phyloP scores from a whole-genome alignment of 2,113 vertebrate species.

The Dolichotis patagonum region DNA sequence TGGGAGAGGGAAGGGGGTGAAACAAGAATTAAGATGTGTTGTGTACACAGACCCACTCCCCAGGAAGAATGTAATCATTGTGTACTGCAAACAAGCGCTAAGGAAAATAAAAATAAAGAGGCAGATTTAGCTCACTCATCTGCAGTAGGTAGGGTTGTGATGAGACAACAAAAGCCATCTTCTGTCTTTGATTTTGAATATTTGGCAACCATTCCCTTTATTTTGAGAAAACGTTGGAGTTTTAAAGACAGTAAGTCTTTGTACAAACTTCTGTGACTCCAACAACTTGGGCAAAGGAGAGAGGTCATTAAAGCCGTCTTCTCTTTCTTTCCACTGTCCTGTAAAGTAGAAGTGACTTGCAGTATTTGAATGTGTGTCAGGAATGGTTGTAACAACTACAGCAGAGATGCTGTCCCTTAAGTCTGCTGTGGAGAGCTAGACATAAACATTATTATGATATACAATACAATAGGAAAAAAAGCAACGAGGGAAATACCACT shows the following conservation, averaged over 20 bases:
- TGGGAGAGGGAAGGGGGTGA: background rate
- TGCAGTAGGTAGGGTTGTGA: background rate
- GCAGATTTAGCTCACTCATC: background rate
- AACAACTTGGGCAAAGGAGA: background rate
- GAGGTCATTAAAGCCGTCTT: background rate
- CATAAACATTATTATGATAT: background rate
- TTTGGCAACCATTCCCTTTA: constrained; percentile 31
- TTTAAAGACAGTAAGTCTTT: background rate
- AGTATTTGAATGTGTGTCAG: background rate
- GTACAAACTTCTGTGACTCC: background rate
- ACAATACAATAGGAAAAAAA: background rate
- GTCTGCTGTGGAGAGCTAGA: background rate
- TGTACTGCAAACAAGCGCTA: background rate
- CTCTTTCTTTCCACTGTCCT: background rate
- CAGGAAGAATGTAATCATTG: background rate
- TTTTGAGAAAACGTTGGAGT: constrained; percentile 2
- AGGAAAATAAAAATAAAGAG: background rate
- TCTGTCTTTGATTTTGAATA: constrained; percentile 8
- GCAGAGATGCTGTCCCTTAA: background rate
- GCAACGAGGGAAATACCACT: background rate
- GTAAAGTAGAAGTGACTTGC: background rate
- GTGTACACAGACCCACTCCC: background rate
- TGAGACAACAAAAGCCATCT: background rate
- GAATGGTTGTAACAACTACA: background rate
- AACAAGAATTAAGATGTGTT: background rate